Conservation (phyloP, 2,888 invertebrate species). For the Hesperia comma region DNA sequence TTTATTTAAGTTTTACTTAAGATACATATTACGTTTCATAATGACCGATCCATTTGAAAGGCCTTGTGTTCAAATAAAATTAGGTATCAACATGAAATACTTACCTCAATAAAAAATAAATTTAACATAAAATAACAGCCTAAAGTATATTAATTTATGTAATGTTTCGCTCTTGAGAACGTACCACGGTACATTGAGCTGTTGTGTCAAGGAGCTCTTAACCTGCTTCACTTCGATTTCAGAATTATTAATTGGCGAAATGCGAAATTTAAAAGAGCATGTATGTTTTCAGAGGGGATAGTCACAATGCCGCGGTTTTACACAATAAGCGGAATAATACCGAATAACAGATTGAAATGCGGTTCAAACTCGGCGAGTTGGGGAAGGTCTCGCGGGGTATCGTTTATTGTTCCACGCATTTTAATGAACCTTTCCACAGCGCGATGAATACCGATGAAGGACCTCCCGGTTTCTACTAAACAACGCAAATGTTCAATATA, state of each 20-base stretch:
- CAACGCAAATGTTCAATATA: slow-evolving; percentile 26
- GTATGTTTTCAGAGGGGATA: slow-evolving; percentile 19
- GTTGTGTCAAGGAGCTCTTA: slow-evolving; percentile 20
- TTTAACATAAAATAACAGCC: neutral
- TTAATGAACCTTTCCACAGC: slow-evolving; percentile 72
- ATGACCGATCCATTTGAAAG: too few relatives aligned
- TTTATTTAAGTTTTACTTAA: too few relatives aligned
- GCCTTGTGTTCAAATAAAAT: too few relatives aligned
- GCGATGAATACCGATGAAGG: slow-evolving; percentile 74
- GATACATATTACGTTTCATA: too few relatives aligned
- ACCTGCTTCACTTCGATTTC: slow-evolving; percentile 26
- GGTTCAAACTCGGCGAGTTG: slow-evolving; percentile 67
- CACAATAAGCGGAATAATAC: slow-evolving; percentile 67
- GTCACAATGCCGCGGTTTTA: slow-evolving; percentile 39
- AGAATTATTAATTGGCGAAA: slow-evolving; percentile 30
- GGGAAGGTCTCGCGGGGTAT: slow-evolving; percentile 68
- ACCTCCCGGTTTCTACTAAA: slow-evolving; percentile 23
- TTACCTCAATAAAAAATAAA: neutral
- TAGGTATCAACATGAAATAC: too few relatives aligned
- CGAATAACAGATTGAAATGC: slow-evolving; percentile 72
- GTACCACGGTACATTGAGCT: slow-evolving; percentile 15
- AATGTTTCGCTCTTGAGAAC: slow-evolving; percentile 16
- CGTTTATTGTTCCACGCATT: slow-evolving; percentile 78
- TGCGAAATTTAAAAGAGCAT: slow-evolving; percentile 16
- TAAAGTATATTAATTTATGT: neutral